Evolutionary conservation across 2,888 invertebrate genomes (phyloP).

Genomic region (Sarcophaga subvicina): DNA sequence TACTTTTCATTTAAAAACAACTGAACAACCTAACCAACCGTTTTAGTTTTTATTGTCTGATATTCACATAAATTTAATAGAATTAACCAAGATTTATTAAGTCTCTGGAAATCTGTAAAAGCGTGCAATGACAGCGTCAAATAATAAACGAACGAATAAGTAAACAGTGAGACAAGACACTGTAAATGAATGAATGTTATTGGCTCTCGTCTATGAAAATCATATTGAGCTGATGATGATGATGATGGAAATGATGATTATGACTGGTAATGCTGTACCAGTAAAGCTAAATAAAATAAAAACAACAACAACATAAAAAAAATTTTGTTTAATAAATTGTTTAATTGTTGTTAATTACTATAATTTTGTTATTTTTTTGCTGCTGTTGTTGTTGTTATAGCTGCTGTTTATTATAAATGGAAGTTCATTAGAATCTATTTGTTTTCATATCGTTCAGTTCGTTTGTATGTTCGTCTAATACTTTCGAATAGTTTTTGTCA

Average conservation of each 20-base stretch:
- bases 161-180: background rate
- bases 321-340: conserved; percentile 6
- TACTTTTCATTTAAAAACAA: conserved; percentile 31
- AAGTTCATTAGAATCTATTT: conserved; percentile 4
- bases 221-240: background rate
- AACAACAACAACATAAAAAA: background rate
- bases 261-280: too few relatives aligned
- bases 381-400: conserved; percentile 14
- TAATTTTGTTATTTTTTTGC: conserved; percentile 7
- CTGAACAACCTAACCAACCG: background rate
- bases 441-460: background rate
- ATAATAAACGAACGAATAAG: background rate
- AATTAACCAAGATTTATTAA: conserved; percentile 57
- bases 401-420: background rate
- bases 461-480: background rate
- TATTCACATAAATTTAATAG: conserved; percentile 43
- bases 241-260: too few relatives aligned
- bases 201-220: conserved; percentile 23
- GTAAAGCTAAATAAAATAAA: background rate
- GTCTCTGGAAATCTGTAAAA: background rate
- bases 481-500: background rate
- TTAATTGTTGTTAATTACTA: conserved; percentile 43
- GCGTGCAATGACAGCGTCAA: background rate
- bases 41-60: conserved; percentile 23
- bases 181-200: background rate